Conservation (phyloP, 2,888 invertebrate genomes). For the Esperia sulphurella region DNA sequence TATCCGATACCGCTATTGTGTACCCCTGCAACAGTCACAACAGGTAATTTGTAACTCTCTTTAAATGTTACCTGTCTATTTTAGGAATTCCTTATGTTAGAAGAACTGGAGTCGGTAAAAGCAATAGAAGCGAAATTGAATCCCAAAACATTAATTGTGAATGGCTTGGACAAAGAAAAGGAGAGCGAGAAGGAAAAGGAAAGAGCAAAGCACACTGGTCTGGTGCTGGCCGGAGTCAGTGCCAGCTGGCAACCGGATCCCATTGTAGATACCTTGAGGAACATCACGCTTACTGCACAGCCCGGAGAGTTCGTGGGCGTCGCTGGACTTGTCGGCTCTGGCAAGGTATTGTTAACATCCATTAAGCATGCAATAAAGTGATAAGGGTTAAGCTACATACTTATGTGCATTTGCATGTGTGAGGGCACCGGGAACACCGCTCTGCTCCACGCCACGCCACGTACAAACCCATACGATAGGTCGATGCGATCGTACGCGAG, state of each 20-base stretch:
- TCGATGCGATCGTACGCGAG: no score
- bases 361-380: no score
- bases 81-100: conserved; percentile 64
- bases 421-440: no score
- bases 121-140: conserved; percentile 31
- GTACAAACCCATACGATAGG: no score
- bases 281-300: conserved; percentile 67
- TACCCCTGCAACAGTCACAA: no score
- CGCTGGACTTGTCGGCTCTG: conserved; percentile 88
- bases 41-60: no score
- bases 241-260: conserved; percentile 62
- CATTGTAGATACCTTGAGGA: conserved; percentile 76
- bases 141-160: conserved; percentile 29
- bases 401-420: no score
- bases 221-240: conserved; percentile 60
- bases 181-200: conserved; percentile 37
- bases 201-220: conserved; percentile 39
- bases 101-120: conserved; percentile 51
- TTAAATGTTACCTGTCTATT: neutral
- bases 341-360: conserved; percentile 75
- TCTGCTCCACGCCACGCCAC: no score
- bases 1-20: no score
- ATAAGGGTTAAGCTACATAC: no score
- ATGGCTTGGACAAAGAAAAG: conserved; percentile 34
- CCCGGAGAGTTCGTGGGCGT: conserved; percentile 82